phyloP scores from a whole-genome alignment of 1,140 invertebrate genomes.

The Pygmarrhopalites habei region DNA sequence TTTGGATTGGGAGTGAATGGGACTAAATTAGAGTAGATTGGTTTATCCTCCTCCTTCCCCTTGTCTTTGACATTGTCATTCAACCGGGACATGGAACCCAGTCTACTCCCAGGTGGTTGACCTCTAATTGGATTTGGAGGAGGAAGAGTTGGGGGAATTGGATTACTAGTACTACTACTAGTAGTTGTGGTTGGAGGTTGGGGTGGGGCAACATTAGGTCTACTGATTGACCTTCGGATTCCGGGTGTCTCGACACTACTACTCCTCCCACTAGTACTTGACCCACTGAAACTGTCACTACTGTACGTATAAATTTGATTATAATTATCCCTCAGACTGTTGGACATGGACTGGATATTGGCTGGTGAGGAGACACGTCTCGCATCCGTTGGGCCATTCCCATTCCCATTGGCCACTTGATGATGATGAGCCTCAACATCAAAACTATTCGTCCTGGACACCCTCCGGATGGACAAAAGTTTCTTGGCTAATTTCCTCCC shows the following conservation, averaged over 20 bases:
- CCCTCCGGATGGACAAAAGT: constrained; percentile 24
- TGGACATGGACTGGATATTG: background rate
- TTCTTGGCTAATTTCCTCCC: constrained; percentile 35
- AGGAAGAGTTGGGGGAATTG: background rate
- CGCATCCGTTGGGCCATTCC: background rate
- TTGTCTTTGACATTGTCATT: background rate
- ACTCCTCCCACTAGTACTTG: too few species aligned
- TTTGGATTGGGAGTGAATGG: background rate
- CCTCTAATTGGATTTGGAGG: background rate
- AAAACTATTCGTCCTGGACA: constrained; percentile 22
- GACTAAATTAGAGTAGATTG: background rate
- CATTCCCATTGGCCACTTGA: constrained; percentile 8
- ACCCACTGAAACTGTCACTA: background rate
- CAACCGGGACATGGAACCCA: too few species aligned
- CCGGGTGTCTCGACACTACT: background rate
- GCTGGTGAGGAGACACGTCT: background rate
- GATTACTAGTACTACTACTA: background rate
- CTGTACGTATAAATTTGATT: background rate
- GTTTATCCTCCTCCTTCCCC: background rate
- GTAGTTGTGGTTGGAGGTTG: constrained; percentile 21
- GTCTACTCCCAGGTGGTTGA: background rate
- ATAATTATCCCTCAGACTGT: background rate
- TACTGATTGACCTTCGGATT: constrained; percentile 14
- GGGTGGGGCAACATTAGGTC: constrained; percentile 34
- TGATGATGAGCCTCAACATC: constrained; percentile 15